Evolutionary conservation across 1,140 invertebrate genomes (phyloP), one percentile per base, ranked within the genome.

Genomic region (Anagrus nilaparvatae): DNA sequence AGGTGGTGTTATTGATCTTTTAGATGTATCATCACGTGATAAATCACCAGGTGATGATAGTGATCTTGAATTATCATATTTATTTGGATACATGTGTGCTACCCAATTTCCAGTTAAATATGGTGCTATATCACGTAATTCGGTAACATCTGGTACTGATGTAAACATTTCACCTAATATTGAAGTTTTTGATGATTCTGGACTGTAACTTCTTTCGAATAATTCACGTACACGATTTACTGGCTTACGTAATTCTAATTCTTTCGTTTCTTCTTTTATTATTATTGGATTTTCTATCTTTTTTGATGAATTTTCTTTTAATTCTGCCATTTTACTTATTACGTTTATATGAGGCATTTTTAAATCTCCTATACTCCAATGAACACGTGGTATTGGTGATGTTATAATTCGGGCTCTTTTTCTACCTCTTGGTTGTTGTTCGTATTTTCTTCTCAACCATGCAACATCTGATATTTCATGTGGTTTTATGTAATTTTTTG

Each of bases 341-440:
- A 90, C 78, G 55, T 91, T 87, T 24, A 89, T 88, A 53, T 84
- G 84, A 0, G 86, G 86, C 83, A 90, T 87, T 32, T 77, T 77
- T 4, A 84, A 71, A 53, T 87, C 78, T 28, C 78, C 78, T 2
- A 72, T 65, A n/a, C 73, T 66, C 19, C 82, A 60, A 18, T 78
- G 78, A 12, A 74, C 59, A n/a, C 75, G 67, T 0, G 73, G 71
- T 23, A 80, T 76, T 1, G 81, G 78, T 8, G 77, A 73, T 10
- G 74, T 66, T 17, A 64, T 61, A 19, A 70, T 72, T 36, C 70
- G 65, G 54, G 65, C 71, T 19, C 73, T 64, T 6, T 68, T 57
- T 3, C 73, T 60, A 10, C 70, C 69, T 19, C 74, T 56, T 12
- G 18, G 12, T 6, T 48, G 46, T 4, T 65, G 48, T 41, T 82